These are phyloP conservation scores for Echinarachnius parma DNA, from an alignment of 53 echinoderm and acorn worm species.

Conservation along the genomic window DNA sequence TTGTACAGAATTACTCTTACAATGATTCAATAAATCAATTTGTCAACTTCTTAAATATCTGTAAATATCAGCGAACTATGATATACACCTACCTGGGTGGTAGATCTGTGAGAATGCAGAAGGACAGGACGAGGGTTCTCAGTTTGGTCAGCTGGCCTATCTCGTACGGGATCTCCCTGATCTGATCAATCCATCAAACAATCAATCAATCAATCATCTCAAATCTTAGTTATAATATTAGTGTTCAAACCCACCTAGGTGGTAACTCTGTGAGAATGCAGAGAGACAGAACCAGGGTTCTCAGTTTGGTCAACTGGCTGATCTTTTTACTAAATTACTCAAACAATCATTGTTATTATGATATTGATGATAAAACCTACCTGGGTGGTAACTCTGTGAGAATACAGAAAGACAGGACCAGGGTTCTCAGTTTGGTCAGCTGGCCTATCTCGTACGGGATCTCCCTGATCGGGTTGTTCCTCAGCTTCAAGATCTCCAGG, in stretches of 20 bases:
- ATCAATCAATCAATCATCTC: background rate
- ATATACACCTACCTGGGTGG: slow-evolving; percentile 68
- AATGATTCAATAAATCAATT: no score
- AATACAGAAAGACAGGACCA: slow-evolving; percentile 92
- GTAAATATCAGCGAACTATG: no score
- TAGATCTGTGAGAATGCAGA: slow-evolving; percentile 70
- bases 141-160: slow-evolving; percentile 74
- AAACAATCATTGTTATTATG: no score
- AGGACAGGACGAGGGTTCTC: slow-evolving; percentile 85
- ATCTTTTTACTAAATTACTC: no score
- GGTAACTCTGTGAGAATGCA: slow-evolving; percentile 73
- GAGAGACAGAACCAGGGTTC: slow-evolving; percentile 88
- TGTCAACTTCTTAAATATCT: no score
- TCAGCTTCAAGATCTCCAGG: slow-evolving; percentile 79
- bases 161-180: slow-evolving; percentile 82
- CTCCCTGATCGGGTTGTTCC: slow-evolving; percentile 92
- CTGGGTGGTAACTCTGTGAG: slow-evolving; percentile 69
- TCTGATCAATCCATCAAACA: slow-evolving; percentile 61
- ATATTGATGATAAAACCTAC: slow-evolving; percentile 63
- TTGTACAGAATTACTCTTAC: no score
- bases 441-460: slow-evolving; percentile 76
- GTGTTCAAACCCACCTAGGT: slow-evolving; percentile 77
- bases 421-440: slow-evolving; percentile 69
- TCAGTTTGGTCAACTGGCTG: slow-evolving; percentile 66
- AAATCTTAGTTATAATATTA: no score